Evolutionary conservation across 2,113 vertebrate genomes (phyloP), one percentile per base, ranked within the genome.

Genomic region (Brienomyrus brachyistius): DNA sequence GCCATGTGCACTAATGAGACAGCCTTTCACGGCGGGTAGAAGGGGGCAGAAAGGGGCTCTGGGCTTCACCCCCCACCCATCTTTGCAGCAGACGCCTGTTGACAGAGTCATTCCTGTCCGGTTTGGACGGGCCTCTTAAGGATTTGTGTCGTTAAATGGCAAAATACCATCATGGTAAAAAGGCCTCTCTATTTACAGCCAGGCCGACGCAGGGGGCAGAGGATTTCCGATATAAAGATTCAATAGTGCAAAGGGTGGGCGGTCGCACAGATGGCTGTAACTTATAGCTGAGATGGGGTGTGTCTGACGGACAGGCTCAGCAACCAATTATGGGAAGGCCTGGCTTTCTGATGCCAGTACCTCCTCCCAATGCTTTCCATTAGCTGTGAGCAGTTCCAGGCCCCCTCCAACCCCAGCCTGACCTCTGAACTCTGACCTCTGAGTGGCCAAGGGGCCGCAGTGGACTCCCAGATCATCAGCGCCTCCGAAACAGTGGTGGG

Each of bases 51-150:
- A 51, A 87, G 86, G 47, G 31, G 56, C 84, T 77, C 52, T 19
- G 62, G 31, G 89, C 40, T 87, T 90, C 85, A 74, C 62, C 62
- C n/a, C 27, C 10, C 23, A 10, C 27, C 27, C 62, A 62, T 70
- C 62, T 31, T 11, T 70, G 23, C 59, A 66, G 59, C 43, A 8
- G 40, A 6, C 7, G 19, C 84, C 62, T 87, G 85, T 90, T 87
- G 89, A 90, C 84, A 87, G 35, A 90, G 84, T 70, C 35, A 80
- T 89, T 66, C 89, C 89, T 31, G n/a, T 13, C 31, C 45, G 59
- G 83, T 54, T 54, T 77, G 89, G 89, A 59, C 2, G 19, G 40
- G 66, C 74, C 85, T 66, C 59, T 87, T 70, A 87, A 87, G 83
- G 70, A 74, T 87, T 62, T 5, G 59, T 40, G 23, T 56, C 35